Conservation (phyloP, 2,888 invertebrate species). For the Caenorhabditis virilis region DNA sequence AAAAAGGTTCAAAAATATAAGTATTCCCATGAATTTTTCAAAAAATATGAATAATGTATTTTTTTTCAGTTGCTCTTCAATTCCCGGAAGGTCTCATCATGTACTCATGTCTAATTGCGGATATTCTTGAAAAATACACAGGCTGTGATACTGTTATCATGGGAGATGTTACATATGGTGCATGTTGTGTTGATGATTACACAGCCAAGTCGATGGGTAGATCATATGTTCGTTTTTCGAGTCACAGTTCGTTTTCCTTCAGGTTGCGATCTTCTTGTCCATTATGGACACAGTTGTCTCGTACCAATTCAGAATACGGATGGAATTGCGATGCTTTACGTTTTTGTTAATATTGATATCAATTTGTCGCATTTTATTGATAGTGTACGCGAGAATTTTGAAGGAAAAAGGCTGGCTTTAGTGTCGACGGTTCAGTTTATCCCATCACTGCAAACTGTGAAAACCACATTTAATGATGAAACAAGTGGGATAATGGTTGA, state of each 20-base stretch:
- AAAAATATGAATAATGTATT: slow-evolving; percentile 3
- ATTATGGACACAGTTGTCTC: slow-evolving; percentile 95
- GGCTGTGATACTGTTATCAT: slow-evolving; percentile 84
- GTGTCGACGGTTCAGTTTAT: slow-evolving; percentile 98
- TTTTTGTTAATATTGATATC: slow-evolving; percentile 97
- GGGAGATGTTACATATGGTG: slow-evolving; percentile 99
- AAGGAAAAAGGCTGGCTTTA: slow-evolving; percentile 76
- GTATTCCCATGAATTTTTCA: no score
- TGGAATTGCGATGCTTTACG: slow-evolving; percentile 88
- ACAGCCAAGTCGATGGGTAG: slow-evolving; percentile 83
- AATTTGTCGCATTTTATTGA: slow-evolving; percentile 90
- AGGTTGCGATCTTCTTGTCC: slow-evolving; percentile 73
- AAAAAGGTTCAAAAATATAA: no score
- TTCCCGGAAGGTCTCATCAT: slow-evolving; percentile 92
- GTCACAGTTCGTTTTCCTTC: neutral
- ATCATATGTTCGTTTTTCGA: neutral
- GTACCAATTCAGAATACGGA: slow-evolving; percentile 69
- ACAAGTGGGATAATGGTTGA: slow-evolving; percentile 66
- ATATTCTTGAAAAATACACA: slow-evolving; percentile 79
- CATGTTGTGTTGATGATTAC: slow-evolving; percentile 96
- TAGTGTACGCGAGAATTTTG: slow-evolving; percentile 74
- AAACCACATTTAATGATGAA: slow-evolving; percentile 23
- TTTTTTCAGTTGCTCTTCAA: slow-evolving; percentile 82
- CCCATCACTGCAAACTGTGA: slow-evolving; percentile 77
- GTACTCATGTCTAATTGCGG: slow-evolving; percentile 89